Evolutionary conservation across 35 echinoderm and acorn worm genomes (phyloP).

Genomic region (Amphiura filiformis): DNA sequence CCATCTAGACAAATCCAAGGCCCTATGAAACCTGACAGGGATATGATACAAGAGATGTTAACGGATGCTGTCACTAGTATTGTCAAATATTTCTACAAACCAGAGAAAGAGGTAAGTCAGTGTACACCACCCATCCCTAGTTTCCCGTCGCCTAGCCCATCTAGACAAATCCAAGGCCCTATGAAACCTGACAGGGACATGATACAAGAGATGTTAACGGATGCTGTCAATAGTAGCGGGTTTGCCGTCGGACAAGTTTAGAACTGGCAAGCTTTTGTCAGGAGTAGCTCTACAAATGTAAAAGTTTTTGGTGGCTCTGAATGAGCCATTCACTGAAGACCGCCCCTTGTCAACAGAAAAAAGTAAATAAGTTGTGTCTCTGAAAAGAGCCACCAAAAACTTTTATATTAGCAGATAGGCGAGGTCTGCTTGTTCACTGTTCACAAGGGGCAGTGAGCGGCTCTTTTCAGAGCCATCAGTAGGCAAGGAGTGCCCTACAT

Average conservation of each 20-base stretch:
- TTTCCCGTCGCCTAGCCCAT: slow-evolving; percentile 35
- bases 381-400: no score
- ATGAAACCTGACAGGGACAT: slow-evolving; percentile 66
- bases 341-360: no score
- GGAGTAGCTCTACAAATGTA: neutral
- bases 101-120: slow-evolving; percentile 94
- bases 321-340: no score
- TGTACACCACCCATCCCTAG: slow-evolving; percentile 51
- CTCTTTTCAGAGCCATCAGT: no score
- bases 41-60: slow-evolving; percentile 82
- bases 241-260: no score
- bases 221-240: slow-evolving; percentile 96
- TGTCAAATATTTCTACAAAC: slow-evolving; percentile 98
- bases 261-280: no score
- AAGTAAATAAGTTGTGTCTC: neutral
- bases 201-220: slow-evolving; percentile 92
- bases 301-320: no score
- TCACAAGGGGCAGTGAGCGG: no score
- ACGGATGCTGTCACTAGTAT: slow-evolving; percentile 97
- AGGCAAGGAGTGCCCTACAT: no score
- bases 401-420: no score
- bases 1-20: slow-evolving; percentile 14
- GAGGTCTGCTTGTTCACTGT: no score
- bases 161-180: slow-evolving; percentile 1
- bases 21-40: slow-evolving; percentile 63